Evolutionary conservation across 2,888 invertebrate species (phyloP).

Genomic region (Acrocera orbiculus): DNA sequence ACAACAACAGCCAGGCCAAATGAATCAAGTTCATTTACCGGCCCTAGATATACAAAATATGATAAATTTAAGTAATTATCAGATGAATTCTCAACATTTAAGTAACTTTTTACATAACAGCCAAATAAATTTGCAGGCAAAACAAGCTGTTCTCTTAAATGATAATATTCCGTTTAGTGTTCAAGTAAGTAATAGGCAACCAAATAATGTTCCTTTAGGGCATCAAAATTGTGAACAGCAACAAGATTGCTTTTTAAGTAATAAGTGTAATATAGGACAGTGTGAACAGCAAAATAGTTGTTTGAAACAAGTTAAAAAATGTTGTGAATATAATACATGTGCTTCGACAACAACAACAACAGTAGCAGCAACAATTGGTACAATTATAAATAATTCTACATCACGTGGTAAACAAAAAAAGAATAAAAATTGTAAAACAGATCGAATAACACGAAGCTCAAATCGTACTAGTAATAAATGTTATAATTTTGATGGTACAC

Average conservation of each 20-base stretch:
- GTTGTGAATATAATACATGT: neutral
- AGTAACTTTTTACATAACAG: constrained; percentile 12
- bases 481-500: too few relatives aligned
- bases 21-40: constrained; percentile 7
- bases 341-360: neutral
- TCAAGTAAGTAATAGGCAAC: neutral
- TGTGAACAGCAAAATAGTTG: too few relatives aligned
- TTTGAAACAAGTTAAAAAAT: too few relatives aligned
- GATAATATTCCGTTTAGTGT: neutral
- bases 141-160: constrained; percentile 9
- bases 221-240: neutral
- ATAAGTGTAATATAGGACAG: too few relatives aligned
- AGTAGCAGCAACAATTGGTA: too few relatives aligned
- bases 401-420: constrained; percentile 3
- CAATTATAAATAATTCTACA: too few relatives aligned
- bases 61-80: constrained; percentile 12
- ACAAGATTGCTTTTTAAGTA: neutral
- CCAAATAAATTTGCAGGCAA: constrained; percentile 13
- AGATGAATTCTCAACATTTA: constrained; percentile 12
- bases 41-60: constrained; percentile 10
- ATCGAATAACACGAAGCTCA: constrained; percentile 7
- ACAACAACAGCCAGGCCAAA: constrained; percentile 6
- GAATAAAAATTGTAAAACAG: neutral
- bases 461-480: too few relatives aligned
- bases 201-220: neutral